A percentile compares a stretch with the other conserved stretches of the same genome.
Conservation (phyloP, 1,140 invertebrate species). For the Bombus waltoni region DNA sequence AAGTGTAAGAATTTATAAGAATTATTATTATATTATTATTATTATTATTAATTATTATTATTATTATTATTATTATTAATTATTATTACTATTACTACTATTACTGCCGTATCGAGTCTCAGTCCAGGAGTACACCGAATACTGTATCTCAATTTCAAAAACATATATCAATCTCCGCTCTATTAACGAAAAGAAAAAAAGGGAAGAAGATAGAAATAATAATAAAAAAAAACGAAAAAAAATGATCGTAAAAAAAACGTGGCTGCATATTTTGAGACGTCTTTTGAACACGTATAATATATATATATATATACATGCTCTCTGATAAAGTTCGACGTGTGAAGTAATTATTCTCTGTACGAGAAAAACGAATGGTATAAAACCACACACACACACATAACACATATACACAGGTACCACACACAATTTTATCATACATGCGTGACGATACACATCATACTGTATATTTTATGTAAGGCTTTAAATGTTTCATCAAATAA, state of each 20-base stretch:
- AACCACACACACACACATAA: slow-evolving; percentile 21
- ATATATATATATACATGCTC: slow-evolving; percentile 20
- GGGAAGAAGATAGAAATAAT: neutral
- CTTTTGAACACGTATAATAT: slow-evolving; percentile 55
- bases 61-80: slow-evolving; percentile 9
- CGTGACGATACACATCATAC: slow-evolving; percentile 69
- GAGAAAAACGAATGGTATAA: slow-evolving; percentile 34
- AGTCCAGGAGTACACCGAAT: slow-evolving; percentile 47
- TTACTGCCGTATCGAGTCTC: slow-evolving; percentile 67
- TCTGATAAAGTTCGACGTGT: slow-evolving; percentile 32
- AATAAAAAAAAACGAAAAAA: slow-evolving; percentile 37
- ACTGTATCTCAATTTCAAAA: slow-evolving; percentile 36
- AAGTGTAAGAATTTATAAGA: slow-evolving; percentile 40
- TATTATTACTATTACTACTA: slow-evolving; percentile 26
- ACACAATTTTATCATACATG: slow-evolving; percentile 60
- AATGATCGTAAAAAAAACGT: slow-evolving; percentile 47
- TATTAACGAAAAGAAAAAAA: slow-evolving; percentile 18
- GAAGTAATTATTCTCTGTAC: neutral
- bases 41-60: neutral
- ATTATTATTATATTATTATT: slow-evolving; percentile 28
- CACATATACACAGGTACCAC: slow-evolving; percentile 3
- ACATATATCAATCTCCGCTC: slow-evolving; percentile 40
- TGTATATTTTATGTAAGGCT: slow-evolving; percentile 82
- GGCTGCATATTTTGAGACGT: slow-evolving; percentile 67
- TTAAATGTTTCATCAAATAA: slow-evolving; percentile 82